Conservation (phyloP, 2,797 vertebrate species). For the Typhlichthys eigenmanni region DNA sequence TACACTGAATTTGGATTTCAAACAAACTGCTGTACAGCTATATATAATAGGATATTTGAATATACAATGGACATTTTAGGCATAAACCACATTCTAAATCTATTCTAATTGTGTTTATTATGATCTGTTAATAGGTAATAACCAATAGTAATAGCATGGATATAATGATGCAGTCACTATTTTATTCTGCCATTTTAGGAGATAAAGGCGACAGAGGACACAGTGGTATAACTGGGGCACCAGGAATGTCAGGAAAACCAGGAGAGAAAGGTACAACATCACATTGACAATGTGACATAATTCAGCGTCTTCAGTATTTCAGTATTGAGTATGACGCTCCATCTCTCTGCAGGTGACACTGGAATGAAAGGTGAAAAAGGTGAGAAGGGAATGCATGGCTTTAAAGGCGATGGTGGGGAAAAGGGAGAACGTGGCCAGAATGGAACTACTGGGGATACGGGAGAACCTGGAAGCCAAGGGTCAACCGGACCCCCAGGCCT, state of each 20-base stretch:
- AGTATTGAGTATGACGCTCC: slow-evolving; percentile 18
- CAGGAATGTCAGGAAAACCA: slow-evolving; percentile 86
- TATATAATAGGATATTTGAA: not conserved
- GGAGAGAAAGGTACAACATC: slow-evolving; percentile 84
- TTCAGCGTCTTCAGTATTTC: not conserved
- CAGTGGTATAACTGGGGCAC: slow-evolving; percentile 76
- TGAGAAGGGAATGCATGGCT: slow-evolving; percentile 77
- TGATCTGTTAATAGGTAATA: not conserved
- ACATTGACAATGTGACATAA: not conserved
- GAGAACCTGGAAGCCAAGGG: slow-evolving; percentile 83
- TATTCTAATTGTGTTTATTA: not conserved
- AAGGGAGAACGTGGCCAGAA: slow-evolving; percentile 88
- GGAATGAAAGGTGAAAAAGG: slow-evolving; percentile 90
- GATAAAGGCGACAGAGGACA: slow-evolving; percentile 89
- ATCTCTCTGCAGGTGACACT: slow-evolving; percentile 78
- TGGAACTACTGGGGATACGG: slow-evolving; percentile 87
- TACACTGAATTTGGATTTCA: no score
- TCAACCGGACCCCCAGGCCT: slow-evolving; percentile 74
- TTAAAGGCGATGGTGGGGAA: slow-evolving; percentile 83
- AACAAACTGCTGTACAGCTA: not conserved
- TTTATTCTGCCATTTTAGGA: slow-evolving; percentile 67
- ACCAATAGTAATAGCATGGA: not conserved
- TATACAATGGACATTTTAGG: not conserved
- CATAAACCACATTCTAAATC: not conserved
- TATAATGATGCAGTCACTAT: not conserved